Percentiles rank a stretch among this genome's conserved stretches.
phyloP scores from a whole-genome alignment of 2,113 vertebrate genomes.

The Herpailurus yagouaroundi region DNA sequence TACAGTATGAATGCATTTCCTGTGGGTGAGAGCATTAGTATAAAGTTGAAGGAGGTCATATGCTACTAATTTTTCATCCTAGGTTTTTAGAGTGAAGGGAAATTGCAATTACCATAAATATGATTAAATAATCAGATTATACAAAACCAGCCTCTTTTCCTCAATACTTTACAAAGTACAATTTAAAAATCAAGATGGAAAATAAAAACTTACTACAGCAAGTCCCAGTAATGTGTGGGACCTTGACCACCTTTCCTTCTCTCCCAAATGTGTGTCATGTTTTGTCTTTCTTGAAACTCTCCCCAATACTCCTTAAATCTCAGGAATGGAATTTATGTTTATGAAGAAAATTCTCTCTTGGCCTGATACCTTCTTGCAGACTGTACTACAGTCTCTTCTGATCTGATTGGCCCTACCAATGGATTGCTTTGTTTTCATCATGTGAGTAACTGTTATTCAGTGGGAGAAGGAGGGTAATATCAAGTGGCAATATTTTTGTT shows the following conservation, averaged over 20 bases:
- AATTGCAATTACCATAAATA: neutral
- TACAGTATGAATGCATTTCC: neutral
- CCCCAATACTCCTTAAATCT: neutral
- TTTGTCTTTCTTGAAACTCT: neutral
- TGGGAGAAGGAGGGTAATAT: neutral
- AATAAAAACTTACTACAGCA: neutral
- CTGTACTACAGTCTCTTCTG: neutral
- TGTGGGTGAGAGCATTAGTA: neutral
- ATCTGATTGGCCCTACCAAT: neutral
- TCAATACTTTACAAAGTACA: neutral
- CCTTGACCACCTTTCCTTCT: neutral
- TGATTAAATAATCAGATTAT: neutral
- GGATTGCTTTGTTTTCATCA: neutral
- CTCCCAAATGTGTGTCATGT: neutral
- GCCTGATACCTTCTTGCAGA: neutral
- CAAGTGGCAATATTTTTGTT: neutral
- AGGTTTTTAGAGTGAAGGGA: neutral
- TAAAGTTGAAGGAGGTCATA: neutral
- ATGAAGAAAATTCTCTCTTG: neutral
- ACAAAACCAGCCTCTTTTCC: neutral
- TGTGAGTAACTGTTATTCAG: neutral
- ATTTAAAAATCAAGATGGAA: slow-evolving; percentile 46
- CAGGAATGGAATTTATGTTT: neutral
- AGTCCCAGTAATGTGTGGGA: neutral
- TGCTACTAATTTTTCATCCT: neutral